A percentile compares a stretch with the other conserved stretches of the same genome.
Evolutionary conservation across 2,888 invertebrate genomes (phyloP).

Genomic region (Campaea margaritaria): DNA sequence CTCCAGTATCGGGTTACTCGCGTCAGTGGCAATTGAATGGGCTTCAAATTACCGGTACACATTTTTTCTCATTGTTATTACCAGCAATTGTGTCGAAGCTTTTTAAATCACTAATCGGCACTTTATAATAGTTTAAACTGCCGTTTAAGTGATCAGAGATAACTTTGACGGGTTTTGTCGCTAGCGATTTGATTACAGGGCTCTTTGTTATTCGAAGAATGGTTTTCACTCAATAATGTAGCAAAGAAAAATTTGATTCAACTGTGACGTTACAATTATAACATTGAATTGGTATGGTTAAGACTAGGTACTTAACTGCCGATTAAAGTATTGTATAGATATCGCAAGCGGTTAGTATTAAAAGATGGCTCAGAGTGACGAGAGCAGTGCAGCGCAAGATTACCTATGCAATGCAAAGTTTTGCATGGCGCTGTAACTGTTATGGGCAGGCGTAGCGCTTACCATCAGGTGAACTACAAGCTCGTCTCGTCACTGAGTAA

Average conservation of each 20-base stretch:
- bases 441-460: no score
- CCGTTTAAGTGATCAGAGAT: constrained; percentile 32
- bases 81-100: constrained; percentile 11
- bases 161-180: constrained; percentile 27
- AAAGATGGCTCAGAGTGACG: no score
- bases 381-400: no score
- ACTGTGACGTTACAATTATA: no score
- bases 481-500: no score
- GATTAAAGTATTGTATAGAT: no score
- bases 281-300: no score
- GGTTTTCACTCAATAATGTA: neutral
- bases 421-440: no score
- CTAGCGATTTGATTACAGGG: constrained; percentile 32
- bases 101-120: constrained; percentile 33
- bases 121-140: constrained; percentile 36
- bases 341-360: no score
- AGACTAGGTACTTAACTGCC: no score
- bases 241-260: neutral
- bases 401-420: no score
- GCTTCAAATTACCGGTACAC: constrained; percentile 17
- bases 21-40: constrained; percentile 32
- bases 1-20: constrained; percentile 36
- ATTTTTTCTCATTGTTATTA: constrained; percentile 20
- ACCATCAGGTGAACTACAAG: no score
- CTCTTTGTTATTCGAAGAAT: neutral